Evolutionary conservation across 2,113 vertebrate genomes (phyloP), one percentile per base, ranked within the genome.

Genomic region (Hydrochoerus hydrochaeris): DNA sequence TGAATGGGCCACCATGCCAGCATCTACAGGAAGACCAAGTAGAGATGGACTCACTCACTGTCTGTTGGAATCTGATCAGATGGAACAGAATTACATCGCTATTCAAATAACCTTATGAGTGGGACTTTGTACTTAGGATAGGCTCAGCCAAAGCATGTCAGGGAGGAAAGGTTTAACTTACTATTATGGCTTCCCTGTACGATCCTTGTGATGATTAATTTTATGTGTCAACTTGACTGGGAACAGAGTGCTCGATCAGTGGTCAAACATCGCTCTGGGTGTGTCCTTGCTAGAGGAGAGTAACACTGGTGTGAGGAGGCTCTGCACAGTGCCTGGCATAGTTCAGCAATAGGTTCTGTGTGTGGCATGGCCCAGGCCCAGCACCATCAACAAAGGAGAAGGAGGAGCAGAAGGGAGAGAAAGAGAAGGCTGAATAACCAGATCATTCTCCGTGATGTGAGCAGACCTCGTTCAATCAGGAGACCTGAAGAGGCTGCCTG

Each of bases 161-260:
- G 58, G 32, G 14, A 78, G n/a, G 14, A 77, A 80, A 75, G 28
- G 12, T 69, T 83, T 91, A 16, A 90, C 73, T 30, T 9, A 13
- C 11, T n/a, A 1, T 81, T 63, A 35, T 28, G 38, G 54, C 14
- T n/a, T 73, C 30, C 26, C 44, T 75, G 32, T 49, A 63, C 83
- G 35, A 84, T 57, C 28, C 6, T 80, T 28, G 32, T 83, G 73
- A 54, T 54, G 69, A 54, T 35, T 86, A 38, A 46, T 60, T 87
- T 88, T 85, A 46, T 63, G 41, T 75, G 62, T 86, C 90, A 69
- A 14, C 62, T 77, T 81, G 62, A 90, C 67, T 91, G 81, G 62
- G 84, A 69, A 22, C 11, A 14, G 38, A 35, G 32, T 80, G 26
- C 67, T 28, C 62, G 80, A 49, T 88, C 63, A 38, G 32, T 71